phyloP scores from a whole-genome alignment of 2,113 vertebrate species.

The Actenoides lindsayi region DNA sequence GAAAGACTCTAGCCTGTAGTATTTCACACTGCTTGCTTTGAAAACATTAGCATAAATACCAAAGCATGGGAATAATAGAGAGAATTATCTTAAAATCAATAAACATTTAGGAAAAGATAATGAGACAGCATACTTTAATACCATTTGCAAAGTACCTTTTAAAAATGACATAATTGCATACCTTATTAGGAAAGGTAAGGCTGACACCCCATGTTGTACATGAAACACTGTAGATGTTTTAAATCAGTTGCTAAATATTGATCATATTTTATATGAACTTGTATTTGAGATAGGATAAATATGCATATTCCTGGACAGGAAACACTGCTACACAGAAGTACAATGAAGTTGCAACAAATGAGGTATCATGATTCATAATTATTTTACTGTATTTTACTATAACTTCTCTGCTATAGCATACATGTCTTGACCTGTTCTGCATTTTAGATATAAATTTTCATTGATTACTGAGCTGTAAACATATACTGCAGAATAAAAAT shows the following conservation, averaged over 20 bases:
- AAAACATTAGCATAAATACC: background rate
- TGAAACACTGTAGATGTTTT: background rate
- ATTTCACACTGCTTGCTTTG: background rate
- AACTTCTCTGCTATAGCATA: background rate
- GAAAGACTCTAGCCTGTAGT: background rate
- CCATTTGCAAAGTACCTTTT: background rate
- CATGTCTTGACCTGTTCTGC: background rate
- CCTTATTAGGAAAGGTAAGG: background rate
- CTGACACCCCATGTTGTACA: background rate
- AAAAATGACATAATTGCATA: background rate
- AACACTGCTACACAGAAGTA: background rate
- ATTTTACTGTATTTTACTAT: background rate
- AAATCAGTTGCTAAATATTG: background rate
- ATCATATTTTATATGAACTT: background rate
- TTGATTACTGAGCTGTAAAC: background rate
- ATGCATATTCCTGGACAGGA: background rate
- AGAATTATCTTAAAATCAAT: background rate
- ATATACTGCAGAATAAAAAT: background rate
- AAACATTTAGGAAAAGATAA: background rate
- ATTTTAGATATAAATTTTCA: background rate
- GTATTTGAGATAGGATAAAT: background rate
- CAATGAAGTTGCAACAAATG: conserved; percentile 19
- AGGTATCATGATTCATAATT: background rate
- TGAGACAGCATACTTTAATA: background rate
- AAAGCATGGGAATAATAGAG: background rate